phyloP scores from a whole-genome alignment of 2,888 invertebrate species.

The Poecilus cupreus region DNA sequence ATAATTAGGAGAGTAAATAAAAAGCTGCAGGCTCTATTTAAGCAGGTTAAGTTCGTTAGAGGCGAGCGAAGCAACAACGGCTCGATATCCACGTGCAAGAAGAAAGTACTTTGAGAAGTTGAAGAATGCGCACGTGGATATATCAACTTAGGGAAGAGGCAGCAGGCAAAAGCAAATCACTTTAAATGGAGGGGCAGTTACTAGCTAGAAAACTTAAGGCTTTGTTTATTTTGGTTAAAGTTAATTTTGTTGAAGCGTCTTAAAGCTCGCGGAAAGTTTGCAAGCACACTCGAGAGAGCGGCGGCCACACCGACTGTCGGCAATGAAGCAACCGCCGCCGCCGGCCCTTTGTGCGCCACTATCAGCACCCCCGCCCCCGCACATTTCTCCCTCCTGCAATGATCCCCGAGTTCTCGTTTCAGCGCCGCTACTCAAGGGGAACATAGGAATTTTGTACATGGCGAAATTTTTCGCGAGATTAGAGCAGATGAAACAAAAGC shows the following conservation, averaged over 20 bases:
- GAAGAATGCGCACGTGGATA: too few relatives aligned
- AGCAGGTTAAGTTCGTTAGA: too few relatives aligned
- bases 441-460: constrained; percentile 59
- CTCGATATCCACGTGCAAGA: too few relatives aligned
- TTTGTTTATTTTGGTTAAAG: constrained; percentile 61
- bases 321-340: constrained; percentile 13
- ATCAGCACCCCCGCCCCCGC: constrained; percentile 1
- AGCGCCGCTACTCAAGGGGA: constrained; percentile 45
- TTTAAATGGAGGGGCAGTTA: constrained; percentile 52
- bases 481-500: constrained; percentile 56
- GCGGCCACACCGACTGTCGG: background rate
- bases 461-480: constrained; percentile 57
- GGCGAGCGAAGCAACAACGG: too few relatives aligned
- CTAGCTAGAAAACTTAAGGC: constrained; percentile 54
- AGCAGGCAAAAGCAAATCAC: constrained; percentile 37
- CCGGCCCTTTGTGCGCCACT: constrained; percentile 41
- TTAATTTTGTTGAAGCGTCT: constrained; percentile 60
- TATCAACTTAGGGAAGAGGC: too few relatives aligned
- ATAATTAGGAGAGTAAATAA: background rate
- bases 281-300: constrained; percentile 59
- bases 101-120: too few relatives aligned
- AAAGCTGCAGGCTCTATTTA: background rate
- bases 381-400: background rate
- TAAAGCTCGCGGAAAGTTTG: constrained; percentile 52
- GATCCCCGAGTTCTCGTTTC: constrained; percentile 2